Conservation (phyloP, 2,888 invertebrate genomes). For the Andrena bucephala region DNA sequence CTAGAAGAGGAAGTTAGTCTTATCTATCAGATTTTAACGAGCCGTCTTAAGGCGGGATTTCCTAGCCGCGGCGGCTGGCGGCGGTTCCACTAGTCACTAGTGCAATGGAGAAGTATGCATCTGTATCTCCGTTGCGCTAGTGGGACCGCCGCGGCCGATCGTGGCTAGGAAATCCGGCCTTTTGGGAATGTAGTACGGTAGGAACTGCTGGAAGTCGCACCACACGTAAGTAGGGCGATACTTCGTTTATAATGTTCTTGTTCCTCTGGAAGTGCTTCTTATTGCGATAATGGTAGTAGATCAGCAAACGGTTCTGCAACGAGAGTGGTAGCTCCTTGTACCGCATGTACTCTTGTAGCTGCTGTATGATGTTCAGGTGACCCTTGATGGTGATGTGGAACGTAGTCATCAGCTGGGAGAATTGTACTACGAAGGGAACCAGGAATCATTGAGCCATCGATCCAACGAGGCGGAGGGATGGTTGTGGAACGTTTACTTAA, state of each 20-base stretch:
- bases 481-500: slow-evolving; percentile 68
- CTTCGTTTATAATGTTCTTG: slow-evolving; percentile 81
- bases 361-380: slow-evolving; percentile 76
- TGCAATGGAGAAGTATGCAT: no score
- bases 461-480: background rate
- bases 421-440: slow-evolving; percentile 59
- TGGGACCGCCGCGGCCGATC: no score
- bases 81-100: no score
- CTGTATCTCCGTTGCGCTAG: no score
- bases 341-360: slow-evolving; percentile 84
- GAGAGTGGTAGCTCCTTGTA: slow-evolving; percentile 83
- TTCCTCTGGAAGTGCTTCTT: slow-evolving; percentile 84
- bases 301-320: slow-evolving; percentile 81
- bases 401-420: slow-evolving; percentile 74
- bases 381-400: slow-evolving; percentile 72
- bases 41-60: background rate
- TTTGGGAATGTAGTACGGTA: no score
- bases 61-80: no score
- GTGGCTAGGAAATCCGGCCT: no score
- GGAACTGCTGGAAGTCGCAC: slow-evolving; percentile 53
- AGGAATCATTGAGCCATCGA: background rate
- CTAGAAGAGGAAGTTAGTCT: slow-evolving; percentile 58
- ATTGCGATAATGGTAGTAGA: slow-evolving; percentile 83
- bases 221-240: slow-evolving; percentile 82
- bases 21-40: background rate